Evolutionary conservation across 2,797 vertebrate species (phyloP), one percentile per base, ranked within the genome.

Genomic region (Tokudaia tokunoshimensis): DNA sequence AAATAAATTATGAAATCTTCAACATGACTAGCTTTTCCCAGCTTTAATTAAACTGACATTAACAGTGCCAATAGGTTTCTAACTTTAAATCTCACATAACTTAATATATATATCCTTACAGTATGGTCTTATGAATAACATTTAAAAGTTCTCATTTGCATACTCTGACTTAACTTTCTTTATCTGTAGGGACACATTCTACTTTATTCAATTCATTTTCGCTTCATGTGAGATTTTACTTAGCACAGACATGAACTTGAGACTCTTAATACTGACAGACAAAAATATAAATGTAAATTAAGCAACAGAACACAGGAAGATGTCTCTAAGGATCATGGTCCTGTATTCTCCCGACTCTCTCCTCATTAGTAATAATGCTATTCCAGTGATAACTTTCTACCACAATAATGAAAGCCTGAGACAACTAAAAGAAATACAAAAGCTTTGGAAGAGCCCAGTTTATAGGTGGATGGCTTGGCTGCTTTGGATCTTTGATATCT

Each of bases 21-120:
- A 93, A 47, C 37, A 67, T 22, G 26, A 84, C 31, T 47, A 55
- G 59, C 67, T 86, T 78, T 76, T 74, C 12, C 4, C 29, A 41
- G 34, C 34, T 96, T 94, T 95, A 96, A 96, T 92, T 86, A 96
- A 65, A 90, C 79, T 94, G 84, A 94, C n/a, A 76, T 94, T 78
- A 90, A 55, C 14, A 88, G 47, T 14, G 20, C n/a, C 1, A 3
- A 82, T 92, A 57, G 31, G 12, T 84, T 55, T 83, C 65, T 57
- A 31, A 78, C 52, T 94, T 94, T 90, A 93, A 89, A 41, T 52
- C 70, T 74, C 70, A 15, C 29, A 93, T 44, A 70, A 94, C 92
- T 95, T 89, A 90, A 65, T 63, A 47, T 19, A 14, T 44, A 29
- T 22, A 19, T 89, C 31, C 91, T 85, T 93, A 74, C 6, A 44